These are phyloP conservation scores for Sycophila texana DNA, from an alignment of 2,888 invertebrate genomes.

Conservation along the genomic window DNA sequence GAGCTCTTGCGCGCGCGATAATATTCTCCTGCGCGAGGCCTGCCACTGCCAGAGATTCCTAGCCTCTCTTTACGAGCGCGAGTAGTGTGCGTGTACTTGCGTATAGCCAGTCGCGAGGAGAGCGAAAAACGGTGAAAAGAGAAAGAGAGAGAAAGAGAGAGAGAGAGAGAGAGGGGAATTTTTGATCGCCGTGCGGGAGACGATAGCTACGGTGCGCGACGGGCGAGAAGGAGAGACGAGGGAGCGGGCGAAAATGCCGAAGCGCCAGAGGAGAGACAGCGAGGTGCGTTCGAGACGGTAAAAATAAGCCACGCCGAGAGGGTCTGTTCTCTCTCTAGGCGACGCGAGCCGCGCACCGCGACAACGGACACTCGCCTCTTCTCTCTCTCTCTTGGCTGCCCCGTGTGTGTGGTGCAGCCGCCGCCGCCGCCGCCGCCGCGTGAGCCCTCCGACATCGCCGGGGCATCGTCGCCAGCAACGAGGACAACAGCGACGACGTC, in stretches of 20 bases:
- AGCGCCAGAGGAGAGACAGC: conserved; percentile 48
- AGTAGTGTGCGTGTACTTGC: conserved; percentile 7
- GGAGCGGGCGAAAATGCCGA: conserved; percentile 48
- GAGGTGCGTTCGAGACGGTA: conserved; percentile 56
- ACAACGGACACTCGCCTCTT: neutral
- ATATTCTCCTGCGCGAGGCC: conserved; percentile 23
- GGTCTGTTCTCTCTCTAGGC: conserved; percentile 6
- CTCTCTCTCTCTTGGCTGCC: conserved; percentile 1
- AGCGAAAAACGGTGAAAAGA: neutral
- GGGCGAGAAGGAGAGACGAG: conserved; percentile 17
- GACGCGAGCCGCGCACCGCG: neutral
- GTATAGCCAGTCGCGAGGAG: neutral
- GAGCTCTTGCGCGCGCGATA: conserved; percentile 19
- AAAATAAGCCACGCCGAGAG: conserved; percentile 55
- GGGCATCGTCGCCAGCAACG: too few species aligned
- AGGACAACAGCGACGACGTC: too few species aligned
- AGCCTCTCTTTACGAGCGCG: conserved; percentile 48
- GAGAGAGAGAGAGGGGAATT: conserved; percentile 2
- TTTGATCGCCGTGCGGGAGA: neutral
- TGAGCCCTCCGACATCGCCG: too few species aligned
- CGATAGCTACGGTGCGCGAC: too few species aligned
- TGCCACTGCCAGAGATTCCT: conserved; percentile 32
- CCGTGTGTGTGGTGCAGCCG: neutral
- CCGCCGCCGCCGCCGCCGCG: too few species aligned
- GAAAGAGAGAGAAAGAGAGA: conserved; percentile 5